Base-by-base conservation (phyloP, 2,888 invertebrate genomes). In the Scelioninae gen. 2 region DNA sequence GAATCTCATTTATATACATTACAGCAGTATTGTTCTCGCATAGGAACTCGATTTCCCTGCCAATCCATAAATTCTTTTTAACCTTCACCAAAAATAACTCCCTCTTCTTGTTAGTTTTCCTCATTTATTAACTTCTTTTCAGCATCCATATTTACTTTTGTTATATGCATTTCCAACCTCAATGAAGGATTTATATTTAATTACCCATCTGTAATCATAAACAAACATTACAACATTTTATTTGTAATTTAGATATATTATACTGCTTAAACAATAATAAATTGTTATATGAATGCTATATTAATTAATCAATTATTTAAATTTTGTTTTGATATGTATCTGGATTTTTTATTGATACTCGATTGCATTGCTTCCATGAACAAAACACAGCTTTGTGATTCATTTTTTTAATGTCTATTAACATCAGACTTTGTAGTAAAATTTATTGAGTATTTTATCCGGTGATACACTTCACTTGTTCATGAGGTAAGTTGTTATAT, bases 1-100 rank as follows among this genome's bases (percentile, higher is more conserved):
- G 25, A 60, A 39, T 48, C 60, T 60, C 60, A 48, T 60, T 60
- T 37, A 48, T 60, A 60, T 37, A 60, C 60, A 48, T 60, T 60
- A 48, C 60, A 48, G 10, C 0, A 13, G n/a, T 25, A 46, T 46
- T 45, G n/a, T 18, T 58, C 18, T 58, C 18, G 43, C 33, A 11
- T 33, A 19, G 5, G n/a, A n/a, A 46, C 22, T 35, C 25, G n/a
- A 46, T 46, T 13, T 35, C 35, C 45, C 45, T 58, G 7, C 25
- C 35, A 46, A 41, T 46, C 41, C 35, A 35, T 57, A 57, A 45
- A 13, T 43, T 16, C 19, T 18, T 41, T 46, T 46, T 46, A 33
- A 58, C 43, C 33, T 31, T 43, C 45, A 31, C 19, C n/a, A 33
- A 57, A 43, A 57, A 39, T 57, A 53, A 39, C 28, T 52, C 2